Conservation (phyloP, 2,797 vertebrate species). For the Rhynchotus rufescens region DNA sequence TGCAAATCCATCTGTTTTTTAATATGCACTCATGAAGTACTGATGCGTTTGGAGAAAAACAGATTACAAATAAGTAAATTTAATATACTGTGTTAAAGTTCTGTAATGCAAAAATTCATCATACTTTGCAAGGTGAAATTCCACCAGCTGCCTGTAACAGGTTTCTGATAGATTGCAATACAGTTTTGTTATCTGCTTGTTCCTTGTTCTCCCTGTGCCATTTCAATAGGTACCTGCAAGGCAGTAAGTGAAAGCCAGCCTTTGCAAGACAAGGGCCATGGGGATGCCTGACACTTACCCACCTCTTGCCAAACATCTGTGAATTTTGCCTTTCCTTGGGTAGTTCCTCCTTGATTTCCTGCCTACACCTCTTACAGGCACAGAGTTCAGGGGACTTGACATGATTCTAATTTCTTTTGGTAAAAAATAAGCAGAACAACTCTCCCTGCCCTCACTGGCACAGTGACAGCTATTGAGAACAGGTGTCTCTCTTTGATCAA, state of each 20-base stretch:
- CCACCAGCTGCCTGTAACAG: background rate
- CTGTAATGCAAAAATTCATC: background rate
- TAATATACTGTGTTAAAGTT: background rate
- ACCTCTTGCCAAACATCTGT: background rate
- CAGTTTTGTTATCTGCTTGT: background rate
- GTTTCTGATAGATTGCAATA: background rate
- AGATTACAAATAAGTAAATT: background rate
- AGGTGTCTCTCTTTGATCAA: background rate
- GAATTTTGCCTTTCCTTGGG: background rate
- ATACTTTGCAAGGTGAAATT: background rate
- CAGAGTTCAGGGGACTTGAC: background rate
- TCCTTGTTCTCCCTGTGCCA: background rate
- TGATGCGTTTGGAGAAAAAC: background rate
- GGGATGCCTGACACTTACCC: background rate
- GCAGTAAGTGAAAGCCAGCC: background rate
- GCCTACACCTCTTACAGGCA: background rate
- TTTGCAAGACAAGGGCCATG: background rate
- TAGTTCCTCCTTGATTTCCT: background rate
- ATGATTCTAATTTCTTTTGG: background rate
- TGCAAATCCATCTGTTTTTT: constrained; percentile 18
- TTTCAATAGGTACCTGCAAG: background rate
- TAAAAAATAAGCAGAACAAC: background rate
- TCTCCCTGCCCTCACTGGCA: background rate
- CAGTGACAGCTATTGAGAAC: background rate
- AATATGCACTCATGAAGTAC: background rate